These are phyloP conservation scores for Phyllotreta striolata DNA, from an alignment of 2,888 invertebrate species.

Conservation along the genomic window DNA sequence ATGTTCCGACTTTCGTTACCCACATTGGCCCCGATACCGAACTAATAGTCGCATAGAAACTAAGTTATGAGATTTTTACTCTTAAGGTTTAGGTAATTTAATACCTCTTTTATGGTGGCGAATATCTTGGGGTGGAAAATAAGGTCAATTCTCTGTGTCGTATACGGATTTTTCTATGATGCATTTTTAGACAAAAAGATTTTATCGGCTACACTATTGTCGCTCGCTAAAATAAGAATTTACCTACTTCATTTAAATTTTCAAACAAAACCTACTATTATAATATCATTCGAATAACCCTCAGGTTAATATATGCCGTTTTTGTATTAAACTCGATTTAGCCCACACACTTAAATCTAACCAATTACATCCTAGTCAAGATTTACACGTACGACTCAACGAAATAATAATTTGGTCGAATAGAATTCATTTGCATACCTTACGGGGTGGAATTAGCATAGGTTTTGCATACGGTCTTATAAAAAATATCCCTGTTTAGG, in stretches of 20 bases:
- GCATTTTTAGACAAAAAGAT: conserved; percentile 39
- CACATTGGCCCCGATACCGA: conserved; percentile 31
- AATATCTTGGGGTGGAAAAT: conserved; percentile 59
- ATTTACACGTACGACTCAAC: no score
- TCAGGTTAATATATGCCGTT: no score
- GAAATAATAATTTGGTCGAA: no score
- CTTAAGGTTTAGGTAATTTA: conserved; percentile 59
- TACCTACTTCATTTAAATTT: no score
- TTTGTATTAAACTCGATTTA: no score
- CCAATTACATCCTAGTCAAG: no score
- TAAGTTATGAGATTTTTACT: conserved; percentile 57
- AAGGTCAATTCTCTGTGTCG: conserved; percentile 54
- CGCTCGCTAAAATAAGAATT: no score
- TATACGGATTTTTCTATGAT: conserved; percentile 46
- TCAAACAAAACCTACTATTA: no score
- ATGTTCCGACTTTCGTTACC: conserved; percentile 32
- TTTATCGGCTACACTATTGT: conserved; percentile 1
- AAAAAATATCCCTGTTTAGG: conserved; percentile 39
- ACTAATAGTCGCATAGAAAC: conserved; percentile 52
- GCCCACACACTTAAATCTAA: no score
- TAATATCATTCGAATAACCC: no score
- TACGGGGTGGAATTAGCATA: conserved; percentile 41
- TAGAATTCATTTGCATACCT: conserved; percentile 34
- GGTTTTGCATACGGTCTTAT: conserved; percentile 39
- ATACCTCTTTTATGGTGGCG: conserved; percentile 60